These are phyloP conservation scores for Pogonomyrmex californicus DNA, from an alignment of 1,140 invertebrate genomes.

Conservation along the genomic window DNA sequence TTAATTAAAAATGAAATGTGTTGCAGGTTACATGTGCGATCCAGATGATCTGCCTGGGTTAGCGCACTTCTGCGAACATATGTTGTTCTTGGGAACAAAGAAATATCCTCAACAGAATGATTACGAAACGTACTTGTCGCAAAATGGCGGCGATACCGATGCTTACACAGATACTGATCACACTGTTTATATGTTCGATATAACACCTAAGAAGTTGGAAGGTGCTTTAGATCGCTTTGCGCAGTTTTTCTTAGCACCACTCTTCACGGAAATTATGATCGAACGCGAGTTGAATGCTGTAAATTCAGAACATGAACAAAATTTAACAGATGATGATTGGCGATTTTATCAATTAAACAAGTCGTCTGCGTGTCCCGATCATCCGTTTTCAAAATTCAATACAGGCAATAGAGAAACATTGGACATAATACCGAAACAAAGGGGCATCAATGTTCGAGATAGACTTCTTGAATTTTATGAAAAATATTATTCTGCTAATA, in stretches of 20 bases:
- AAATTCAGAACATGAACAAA: constrained; percentile 98
- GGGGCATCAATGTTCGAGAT: constrained; percentile 94
- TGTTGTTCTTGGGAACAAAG: constrained; percentile 97
- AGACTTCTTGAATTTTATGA: constrained; percentile 96
- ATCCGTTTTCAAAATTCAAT: constrained; percentile 97
- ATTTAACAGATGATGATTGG: constrained; percentile 95
- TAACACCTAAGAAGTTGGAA: constrained; percentile 93
- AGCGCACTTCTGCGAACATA: constrained; percentile 99
- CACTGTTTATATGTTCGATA: constrained; percentile 98
- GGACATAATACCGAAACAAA: constrained; percentile 92
- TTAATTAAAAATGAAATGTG: constrained; percentile 7
- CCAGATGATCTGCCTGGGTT: constrained; percentile 95
- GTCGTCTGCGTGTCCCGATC: constrained; percentile 91
- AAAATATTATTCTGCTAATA: constrained; percentile 97
- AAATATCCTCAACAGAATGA: constrained; percentile 98
- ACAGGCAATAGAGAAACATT: constrained; percentile 96
- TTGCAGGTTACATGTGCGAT: constrained; percentile 94
- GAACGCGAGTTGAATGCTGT: constrained; percentile 98
- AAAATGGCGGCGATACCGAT: constrained; percentile 96
- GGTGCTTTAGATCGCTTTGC: constrained; percentile 97
- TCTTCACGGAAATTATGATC: constrained; percentile 96
- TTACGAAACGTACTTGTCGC: constrained; percentile 95
- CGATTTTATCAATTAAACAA: constrained; percentile 96
- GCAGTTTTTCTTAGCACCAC: constrained; percentile 97
- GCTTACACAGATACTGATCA: constrained; percentile 95